A percentile compares a stretch with the other conserved stretches of the same genome.
These are phyloP conservation scores for Camponotus fellah DNA, from an alignment of 2,888 invertebrate species.

Conservation along the genomic window DNA sequence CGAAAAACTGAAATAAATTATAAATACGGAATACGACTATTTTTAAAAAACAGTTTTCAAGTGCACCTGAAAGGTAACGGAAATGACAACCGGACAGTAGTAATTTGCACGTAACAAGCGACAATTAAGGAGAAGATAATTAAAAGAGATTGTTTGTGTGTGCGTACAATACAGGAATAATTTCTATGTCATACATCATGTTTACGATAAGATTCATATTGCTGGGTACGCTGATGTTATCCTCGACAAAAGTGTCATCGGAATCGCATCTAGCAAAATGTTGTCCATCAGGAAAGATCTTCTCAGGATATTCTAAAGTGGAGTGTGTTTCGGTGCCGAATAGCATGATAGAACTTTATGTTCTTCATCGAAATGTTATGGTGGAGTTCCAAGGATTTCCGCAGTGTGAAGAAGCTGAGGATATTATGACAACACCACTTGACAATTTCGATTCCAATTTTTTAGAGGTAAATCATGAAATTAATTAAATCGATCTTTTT, in stretches of 20 bases:
- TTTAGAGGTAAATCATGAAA: constrained; percentile 46
- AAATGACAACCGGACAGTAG: constrained; percentile 6
- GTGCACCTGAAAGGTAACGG: neutral
- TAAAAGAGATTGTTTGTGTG: neutral
- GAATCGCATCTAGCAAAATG: constrained; percentile 59
- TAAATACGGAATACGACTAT: neutral
- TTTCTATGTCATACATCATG: constrained; percentile 36
- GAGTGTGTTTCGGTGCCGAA: constrained; percentile 38
- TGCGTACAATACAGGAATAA: neutral
- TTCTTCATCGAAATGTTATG: neutral
- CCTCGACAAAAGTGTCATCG: neutral
- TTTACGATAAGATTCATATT: neutral
- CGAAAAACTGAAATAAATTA: neutral
- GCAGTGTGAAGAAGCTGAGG: constrained; percentile 55
- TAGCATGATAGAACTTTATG: constrained; percentile 43
- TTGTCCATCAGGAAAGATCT: constrained; percentile 69
- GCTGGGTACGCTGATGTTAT: constrained; percentile 1
- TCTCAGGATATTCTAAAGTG: constrained; percentile 53
- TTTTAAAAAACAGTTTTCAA: neutral
- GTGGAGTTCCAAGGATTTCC: constrained; percentile 53
- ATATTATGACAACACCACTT: constrained; percentile 50
- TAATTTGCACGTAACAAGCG: neutral
- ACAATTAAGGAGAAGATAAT: neutral
- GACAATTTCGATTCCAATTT: constrained; percentile 45
- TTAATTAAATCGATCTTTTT: neutral